Conservation (phyloP, 2,797 vertebrate genomes). For the Xenops minutus region DNA sequence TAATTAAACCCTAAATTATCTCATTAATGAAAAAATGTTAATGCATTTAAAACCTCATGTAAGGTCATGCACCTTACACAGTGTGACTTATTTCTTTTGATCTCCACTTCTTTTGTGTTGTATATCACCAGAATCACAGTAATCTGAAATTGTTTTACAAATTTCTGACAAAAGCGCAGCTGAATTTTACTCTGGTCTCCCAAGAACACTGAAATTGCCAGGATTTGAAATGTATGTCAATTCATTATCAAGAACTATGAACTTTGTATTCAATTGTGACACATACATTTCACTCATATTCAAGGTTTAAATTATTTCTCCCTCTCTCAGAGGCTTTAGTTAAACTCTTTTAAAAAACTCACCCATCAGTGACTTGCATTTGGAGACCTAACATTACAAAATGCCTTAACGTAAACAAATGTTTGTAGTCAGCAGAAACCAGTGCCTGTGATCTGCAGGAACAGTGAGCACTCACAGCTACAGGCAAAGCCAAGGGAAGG, state of each 20-base stretch:
- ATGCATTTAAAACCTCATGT: not conserved
- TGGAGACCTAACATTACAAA: not conserved
- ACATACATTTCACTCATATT: not conserved
- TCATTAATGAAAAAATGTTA: not conserved
- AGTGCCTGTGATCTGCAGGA: constrained; percentile 2
- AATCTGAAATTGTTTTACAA: not conserved
- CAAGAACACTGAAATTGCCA: not conserved
- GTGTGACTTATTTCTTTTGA: not conserved
- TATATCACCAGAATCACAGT: not conserved
- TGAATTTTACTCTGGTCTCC: not conserved
- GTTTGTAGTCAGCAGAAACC: not conserved
- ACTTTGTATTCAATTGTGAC: not conserved
- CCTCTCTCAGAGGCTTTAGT: not conserved
- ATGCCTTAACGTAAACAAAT: constrained; percentile 19
- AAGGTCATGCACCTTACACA: not conserved
- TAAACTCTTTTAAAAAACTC: not conserved
- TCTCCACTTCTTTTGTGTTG: not conserved
- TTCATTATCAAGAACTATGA: not conserved
- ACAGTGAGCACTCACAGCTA: not conserved
- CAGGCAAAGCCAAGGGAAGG: constrained; percentile 37
- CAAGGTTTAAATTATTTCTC: not conserved
- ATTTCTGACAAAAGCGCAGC: not conserved
- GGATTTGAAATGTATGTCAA: not conserved
- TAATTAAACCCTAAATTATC: not conserved
- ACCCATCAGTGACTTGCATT: not conserved